Evolutionary conservation across 2,113 vertebrate species (phyloP), one percentile per base, ranked within the genome.

Genomic region (Theropithecus gelada): DNA sequence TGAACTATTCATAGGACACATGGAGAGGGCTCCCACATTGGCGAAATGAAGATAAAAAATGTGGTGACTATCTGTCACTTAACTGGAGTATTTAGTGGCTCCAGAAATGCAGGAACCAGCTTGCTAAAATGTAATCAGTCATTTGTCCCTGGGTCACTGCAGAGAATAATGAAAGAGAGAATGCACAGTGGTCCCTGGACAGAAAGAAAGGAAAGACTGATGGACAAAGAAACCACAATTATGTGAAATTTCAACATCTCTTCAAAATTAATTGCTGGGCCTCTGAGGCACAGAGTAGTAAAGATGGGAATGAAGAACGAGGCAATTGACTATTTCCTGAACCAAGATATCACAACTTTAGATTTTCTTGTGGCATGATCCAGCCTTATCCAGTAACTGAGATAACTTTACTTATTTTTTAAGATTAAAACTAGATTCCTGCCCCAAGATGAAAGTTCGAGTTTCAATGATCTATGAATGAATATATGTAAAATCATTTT

Each of bases 171-270:
- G 66, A 96, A 98, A 98, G 22, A 8, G 5, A 90, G 32, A 96
- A 40, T 95, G 43, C 1, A 5, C 89, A 72, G 9, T 30, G 82
- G 78, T 94, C 79, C 79, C 86, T 84, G 68, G 82, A 85, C 32
- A 82, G 43, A 92, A 30, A 97, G 95, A 57, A 94, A 98, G 52
- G 94, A 80, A 83, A 96, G 83, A 98, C 82, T 70, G 96, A 97
- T 81, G 52, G 50, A 96, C 93, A 97, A 68, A 10, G 72, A 94
- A 97, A 97, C 97, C 79, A 0, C 38, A 96, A 76, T 97, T 95
- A 90, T 81, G 95, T 93, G 97, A 97, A 94, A 97, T 98, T 96
- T 98, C 96, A 96, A 13, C 97, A 35, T 97, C 84, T 97, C 97
- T 98, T 98, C 94, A 97, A 38, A 97, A 97, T 97, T 89, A 61